phyloP scores from a whole-genome alignment of 2,113 vertebrate species.

The Oreochromis tanganicae region DNA sequence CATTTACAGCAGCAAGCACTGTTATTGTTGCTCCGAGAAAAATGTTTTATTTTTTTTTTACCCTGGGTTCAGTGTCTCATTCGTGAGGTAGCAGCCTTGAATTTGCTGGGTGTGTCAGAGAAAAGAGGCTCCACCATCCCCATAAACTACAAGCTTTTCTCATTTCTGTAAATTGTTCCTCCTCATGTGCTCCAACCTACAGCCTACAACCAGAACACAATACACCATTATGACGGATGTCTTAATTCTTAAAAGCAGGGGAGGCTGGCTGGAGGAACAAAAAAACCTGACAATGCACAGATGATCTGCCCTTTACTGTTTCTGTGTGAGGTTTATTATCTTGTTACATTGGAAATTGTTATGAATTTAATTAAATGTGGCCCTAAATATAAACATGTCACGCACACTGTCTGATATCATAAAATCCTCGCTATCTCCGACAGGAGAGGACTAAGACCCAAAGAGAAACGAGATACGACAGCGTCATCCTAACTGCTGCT shows the following conservation, averaged over 20 bases:
- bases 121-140: neutral
- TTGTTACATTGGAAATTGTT: neutral
- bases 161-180: neutral
- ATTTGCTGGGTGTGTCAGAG: neutral
- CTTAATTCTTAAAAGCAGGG: neutral
- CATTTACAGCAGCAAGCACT: neutral
- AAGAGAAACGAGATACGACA: neutral
- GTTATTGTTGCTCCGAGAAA: neutral
- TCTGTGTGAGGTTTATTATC: neutral
- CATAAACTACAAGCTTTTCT: neutral
- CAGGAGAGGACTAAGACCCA: neutral
- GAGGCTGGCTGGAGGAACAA: neutral
- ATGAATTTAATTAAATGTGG: neutral
- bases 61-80: neutral
- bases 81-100: neutral
- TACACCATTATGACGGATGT: neutral
- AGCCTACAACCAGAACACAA: neutral
- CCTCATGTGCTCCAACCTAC: neutral
- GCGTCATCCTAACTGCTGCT: neutral
- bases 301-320: neutral
- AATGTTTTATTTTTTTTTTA: neutral
- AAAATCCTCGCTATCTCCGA: neutral
- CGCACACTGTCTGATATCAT: neutral
- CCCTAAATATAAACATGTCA: neutral
- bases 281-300: neutral